phyloP scores from a whole-genome alignment of 2,888 invertebrate species.

The Lampropteryx suffumata region DNA sequence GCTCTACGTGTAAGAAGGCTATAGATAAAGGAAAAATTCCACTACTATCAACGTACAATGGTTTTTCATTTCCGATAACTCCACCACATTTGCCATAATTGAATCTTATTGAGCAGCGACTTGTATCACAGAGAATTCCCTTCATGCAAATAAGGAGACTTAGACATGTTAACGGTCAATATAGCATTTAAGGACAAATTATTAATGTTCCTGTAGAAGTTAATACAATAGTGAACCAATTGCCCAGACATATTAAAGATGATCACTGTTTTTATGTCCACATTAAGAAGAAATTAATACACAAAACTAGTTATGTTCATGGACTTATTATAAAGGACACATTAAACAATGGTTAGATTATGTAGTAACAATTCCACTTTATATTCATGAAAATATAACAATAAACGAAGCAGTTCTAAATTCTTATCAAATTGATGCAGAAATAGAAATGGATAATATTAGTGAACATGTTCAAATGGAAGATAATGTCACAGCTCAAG shows the following conservation, averaged over 20 bases:
- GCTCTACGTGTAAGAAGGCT: conserved; percentile 34
- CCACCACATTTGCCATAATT: conserved; percentile 38
- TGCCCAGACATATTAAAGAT: conserved; percentile 40
- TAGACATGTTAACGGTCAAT: conserved; percentile 37
- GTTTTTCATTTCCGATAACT: conserved; percentile 39
- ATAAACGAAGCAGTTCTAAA: conserved; percentile 33
- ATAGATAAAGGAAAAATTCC: conserved; percentile 31
- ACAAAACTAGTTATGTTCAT: conserved; percentile 36
- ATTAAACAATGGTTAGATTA: conserved; percentile 39
- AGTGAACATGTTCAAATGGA: conserved; percentile 38
- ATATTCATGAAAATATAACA: conserved; percentile 33
- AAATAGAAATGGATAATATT: conserved; percentile 34
- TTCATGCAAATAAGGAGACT: conserved; percentile 45
- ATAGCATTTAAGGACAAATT: conserved; percentile 41
- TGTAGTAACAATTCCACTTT: conserved; percentile 37
- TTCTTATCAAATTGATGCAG: conserved; percentile 23
- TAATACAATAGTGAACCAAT: conserved; percentile 39
- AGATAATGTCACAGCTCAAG: conserved; percentile 33
- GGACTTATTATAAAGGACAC: conserved; percentile 32
- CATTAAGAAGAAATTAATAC: conserved; percentile 30
- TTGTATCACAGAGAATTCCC: conserved; percentile 41
- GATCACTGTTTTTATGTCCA: conserved; percentile 37
- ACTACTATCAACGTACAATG: conserved; percentile 35
- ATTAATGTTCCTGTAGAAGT: conserved; percentile 44
- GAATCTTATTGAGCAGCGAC: conserved; percentile 33